Evolutionary conservation across 2,797 vertebrate genomes (phyloP).

Genomic region (Capromys pilorides): DNA sequence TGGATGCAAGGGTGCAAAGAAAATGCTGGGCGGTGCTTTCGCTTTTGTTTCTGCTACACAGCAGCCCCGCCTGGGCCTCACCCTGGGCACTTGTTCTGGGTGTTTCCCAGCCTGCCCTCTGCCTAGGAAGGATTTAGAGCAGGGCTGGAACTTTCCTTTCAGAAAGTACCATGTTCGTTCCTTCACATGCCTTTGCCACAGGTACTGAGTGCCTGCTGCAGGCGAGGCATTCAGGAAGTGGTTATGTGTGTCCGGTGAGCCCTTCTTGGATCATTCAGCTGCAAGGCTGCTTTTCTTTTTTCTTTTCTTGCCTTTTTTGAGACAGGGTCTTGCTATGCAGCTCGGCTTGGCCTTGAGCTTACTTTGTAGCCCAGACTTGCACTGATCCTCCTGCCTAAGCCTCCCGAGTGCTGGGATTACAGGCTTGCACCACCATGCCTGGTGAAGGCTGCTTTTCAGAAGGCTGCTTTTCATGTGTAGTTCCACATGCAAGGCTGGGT

Average conservation of each 20-base stretch:
- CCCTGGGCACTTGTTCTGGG: neutral
- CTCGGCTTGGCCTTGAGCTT: too few relatives aligned
- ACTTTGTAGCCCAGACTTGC: too few relatives aligned
- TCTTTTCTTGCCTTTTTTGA: too few relatives aligned
- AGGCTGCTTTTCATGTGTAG: neutral
- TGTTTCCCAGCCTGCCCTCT: neutral
- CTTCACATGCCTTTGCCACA: rapidly evolving
- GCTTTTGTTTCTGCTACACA: constrained; percentile 69
- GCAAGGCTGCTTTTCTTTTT: neutral
- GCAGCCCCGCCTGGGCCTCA: neutral
- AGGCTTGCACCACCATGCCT: too few relatives aligned
- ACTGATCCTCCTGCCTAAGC: too few relatives aligned
- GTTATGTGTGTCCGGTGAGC: neutral
- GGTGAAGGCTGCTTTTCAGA: too few relatives aligned
- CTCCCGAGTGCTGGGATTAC: too few relatives aligned
- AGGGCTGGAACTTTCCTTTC: neutral
- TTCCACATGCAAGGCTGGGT: neutral
- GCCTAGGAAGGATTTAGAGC: neutral
- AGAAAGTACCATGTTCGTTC: neutral
- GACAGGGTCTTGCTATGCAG: too few relatives aligned
- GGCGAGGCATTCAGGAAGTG: neutral
- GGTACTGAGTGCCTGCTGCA: neutral
- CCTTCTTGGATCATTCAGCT: neutral
- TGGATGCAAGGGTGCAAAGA: neutral
- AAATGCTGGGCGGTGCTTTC: neutral